Evolutionary conservation across 2,797 vertebrate genomes (phyloP).

Genomic region (Poecilia gillii): DNA sequence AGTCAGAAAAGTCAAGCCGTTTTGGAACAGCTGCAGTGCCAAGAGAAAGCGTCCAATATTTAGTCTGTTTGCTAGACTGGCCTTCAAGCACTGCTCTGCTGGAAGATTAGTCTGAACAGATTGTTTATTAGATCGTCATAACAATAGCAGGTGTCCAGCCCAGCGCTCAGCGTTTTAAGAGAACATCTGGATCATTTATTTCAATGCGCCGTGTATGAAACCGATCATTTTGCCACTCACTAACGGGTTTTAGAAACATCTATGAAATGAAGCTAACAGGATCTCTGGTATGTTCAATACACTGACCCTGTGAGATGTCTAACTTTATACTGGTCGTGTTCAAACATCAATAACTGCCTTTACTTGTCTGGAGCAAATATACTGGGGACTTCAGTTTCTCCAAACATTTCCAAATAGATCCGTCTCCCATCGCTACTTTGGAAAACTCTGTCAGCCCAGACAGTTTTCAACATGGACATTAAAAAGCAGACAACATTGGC

Average conservation of each 20-base stretch:
- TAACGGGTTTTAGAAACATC: conserved; percentile 2
- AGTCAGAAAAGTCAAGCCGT: conserved; percentile 45
- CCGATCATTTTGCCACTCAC: neutral
- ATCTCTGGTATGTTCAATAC: neutral
- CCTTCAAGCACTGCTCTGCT: conserved; percentile 30
- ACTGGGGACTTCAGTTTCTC: neutral
- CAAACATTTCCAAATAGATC: neutral
- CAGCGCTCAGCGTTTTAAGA: conserved; percentile 6
- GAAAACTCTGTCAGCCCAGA: neutral
- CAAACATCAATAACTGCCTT: neutral
- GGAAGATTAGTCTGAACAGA: conserved; percentile 12
- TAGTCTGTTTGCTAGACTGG: conserved; percentile 44
- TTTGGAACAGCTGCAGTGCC: conserved; percentile 44
- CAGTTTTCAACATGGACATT: neutral
- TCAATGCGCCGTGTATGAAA: neutral
- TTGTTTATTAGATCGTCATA: conserved; percentile 19
- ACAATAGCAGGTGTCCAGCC: neutral
- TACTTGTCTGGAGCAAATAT: neutral
- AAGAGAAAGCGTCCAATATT: conserved; percentile 40
- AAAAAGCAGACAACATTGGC: neutral
- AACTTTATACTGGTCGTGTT: neutral
- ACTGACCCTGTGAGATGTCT: neutral
- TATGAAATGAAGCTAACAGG: neutral
- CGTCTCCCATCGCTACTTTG: neutral
- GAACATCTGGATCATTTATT: neutral